phyloP scores from a whole-genome alignment of 2,888 invertebrate genomes.

The Drosophila glabriapex region DNA sequence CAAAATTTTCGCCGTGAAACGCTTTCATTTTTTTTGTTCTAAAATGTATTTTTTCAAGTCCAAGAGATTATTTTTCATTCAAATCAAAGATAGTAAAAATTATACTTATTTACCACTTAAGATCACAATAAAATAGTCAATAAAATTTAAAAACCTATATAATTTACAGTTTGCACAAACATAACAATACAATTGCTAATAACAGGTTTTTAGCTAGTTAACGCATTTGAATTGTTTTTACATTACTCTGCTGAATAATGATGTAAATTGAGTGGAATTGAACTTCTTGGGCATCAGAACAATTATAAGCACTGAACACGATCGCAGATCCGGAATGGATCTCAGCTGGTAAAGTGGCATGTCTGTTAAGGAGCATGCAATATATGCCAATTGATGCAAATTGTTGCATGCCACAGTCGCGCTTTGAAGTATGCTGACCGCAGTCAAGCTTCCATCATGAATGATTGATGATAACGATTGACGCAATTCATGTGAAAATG shows the following conservation, averaged over 20 bases:
- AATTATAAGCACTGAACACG: slow-evolving; percentile 31
- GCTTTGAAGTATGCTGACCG: slow-evolving; percentile 19
- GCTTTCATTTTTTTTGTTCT: background rate
- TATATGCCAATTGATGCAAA: slow-evolving; percentile 62
- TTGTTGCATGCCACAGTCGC: slow-evolving; percentile 63
- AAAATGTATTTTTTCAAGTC: background rate
- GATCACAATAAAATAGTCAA: background rate
- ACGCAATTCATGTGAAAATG: slow-evolving; percentile 1
- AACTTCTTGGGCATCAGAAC: slow-evolving; percentile 29
- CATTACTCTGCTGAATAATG: background rate
- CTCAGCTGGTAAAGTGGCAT: slow-evolving; percentile 35
- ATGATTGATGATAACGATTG: slow-evolving; percentile 20
- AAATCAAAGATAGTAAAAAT: background rate
- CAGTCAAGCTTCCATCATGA: slow-evolving; percentile 15
- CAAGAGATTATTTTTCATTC: too few relatives aligned
- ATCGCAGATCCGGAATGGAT: slow-evolving; percentile 25
- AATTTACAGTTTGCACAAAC: background rate
- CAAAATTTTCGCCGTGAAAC: background rate
- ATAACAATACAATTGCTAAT: too few relatives aligned
- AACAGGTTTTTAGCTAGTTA: background rate
- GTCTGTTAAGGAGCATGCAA: slow-evolving; percentile 64
- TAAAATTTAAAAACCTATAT: background rate
- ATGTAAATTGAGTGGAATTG: slow-evolving; percentile 18
- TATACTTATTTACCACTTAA: background rate
- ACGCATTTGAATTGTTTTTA: background rate